phyloP scores from a whole-genome alignment of 2,113 vertebrate species.

The Numenius arquata region DNA sequence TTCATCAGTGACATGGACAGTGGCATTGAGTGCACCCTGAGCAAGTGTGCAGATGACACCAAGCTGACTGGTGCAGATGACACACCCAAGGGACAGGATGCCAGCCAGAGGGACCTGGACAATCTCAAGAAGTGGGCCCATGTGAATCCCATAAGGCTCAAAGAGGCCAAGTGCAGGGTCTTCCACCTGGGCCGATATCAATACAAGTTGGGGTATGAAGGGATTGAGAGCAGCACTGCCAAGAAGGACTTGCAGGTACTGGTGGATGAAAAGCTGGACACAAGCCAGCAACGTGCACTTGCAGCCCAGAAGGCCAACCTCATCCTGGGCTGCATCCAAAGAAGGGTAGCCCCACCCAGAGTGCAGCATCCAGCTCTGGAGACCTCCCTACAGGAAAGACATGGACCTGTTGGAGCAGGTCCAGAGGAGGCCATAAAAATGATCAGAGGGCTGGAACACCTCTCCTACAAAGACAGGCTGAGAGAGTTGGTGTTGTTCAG shows the following conservation, averaged over 20 bases:
- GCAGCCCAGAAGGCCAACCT: background rate
- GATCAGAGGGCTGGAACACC: no score
- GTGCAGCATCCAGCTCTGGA: background rate
- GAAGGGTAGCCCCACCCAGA: no score
- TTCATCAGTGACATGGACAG: background rate
- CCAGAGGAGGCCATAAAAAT: background rate
- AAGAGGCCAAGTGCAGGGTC: background rate
- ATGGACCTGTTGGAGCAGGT: background rate
- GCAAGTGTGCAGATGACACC: background rate
- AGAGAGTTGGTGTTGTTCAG: no score
- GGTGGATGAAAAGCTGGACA: background rate
- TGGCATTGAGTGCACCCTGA: background rate
- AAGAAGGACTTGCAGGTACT: background rate
- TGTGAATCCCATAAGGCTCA: background rate
- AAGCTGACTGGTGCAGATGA: background rate
- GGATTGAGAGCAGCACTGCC: background rate
- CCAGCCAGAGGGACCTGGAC: background rate
- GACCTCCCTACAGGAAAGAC: background rate
- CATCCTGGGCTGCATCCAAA: background rate
- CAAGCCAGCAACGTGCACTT: background rate
- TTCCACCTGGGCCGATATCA: background rate
- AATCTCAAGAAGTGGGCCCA: background rate
- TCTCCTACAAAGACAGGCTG: no score
- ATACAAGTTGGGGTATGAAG: background rate
- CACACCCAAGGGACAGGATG: background rate